Base-by-base conservation (phyloP, 2,113 vertebrate genomes). In the Eubucco bourcierii region DNA sequence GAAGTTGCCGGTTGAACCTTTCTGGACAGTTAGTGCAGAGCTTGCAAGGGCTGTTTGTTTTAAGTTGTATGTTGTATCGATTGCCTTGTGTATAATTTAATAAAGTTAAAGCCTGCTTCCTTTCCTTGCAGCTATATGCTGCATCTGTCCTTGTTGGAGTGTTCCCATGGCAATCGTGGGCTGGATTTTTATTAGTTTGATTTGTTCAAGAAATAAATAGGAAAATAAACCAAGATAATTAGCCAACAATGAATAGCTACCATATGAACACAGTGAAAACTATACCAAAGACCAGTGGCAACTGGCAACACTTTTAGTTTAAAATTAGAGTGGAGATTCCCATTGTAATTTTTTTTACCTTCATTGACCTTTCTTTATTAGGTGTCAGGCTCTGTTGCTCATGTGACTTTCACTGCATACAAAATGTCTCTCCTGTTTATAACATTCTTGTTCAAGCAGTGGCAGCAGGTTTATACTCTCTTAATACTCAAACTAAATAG, bases 161-260 rank as follows among this genome's bases (percentile, higher is more conserved):
- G 88, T 97, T 97, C 95, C 88, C 95, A 94, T 66, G 55, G 97
- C 94, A 97, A 97, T 97, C 76, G 67, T 94, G 95, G 90, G 90
- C 90, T 97, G 90, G 95, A 95, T 94, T 97, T 98, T 97, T 97
- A 97, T 98, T 97, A 98, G 97, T 97, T 97, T 97, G 96, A 97
- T 97, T 97, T 97, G 97, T 95, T 97, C n/a, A 34, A 97, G 97
- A 97, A 97, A 97, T 97, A 97, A 97, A 96, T 95, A 97, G 97
- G 94, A 97, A 97, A 98, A 97, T 97, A 97, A 97, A 97, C 76
- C 95, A 97, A 89, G 94, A 96, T 97, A 97, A 97, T 98, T 97
- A 96, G 94, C 94, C 90, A 92, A 87, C 80, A 98, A 97, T 96
- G 96, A 97, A 97, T 96, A 97, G 91, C 90, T 92, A 95, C 95